Percentiles rank a stretch among this genome's conserved stretches.
Conservation (phyloP, 2,113 vertebrate genomes). For the Micronycteris hirsuta region DNA sequence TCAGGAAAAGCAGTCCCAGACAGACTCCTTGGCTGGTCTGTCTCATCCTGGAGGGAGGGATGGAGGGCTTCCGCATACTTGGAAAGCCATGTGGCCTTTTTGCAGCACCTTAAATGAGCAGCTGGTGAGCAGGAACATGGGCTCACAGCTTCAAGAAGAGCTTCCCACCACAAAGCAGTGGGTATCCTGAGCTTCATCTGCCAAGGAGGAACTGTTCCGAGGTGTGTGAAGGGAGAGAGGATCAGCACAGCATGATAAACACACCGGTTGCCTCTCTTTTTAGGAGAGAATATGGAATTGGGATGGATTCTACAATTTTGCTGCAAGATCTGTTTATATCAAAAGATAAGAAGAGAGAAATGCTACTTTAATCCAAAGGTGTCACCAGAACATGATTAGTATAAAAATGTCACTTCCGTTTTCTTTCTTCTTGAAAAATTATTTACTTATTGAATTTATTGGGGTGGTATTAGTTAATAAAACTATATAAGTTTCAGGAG, state of each 20-base stretch:
- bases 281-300: neutral
- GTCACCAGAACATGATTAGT: conserved; percentile 24
- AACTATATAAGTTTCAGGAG: too few species aligned
- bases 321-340: neutral
- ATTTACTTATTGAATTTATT: too few species aligned
- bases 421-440: too few species aligned
- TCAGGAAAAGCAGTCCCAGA: neutral
- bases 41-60: neutral
- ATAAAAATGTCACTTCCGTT: conserved; percentile 49
- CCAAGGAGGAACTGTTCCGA: neutral
- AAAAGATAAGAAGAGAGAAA: neutral
- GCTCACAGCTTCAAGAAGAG: neutral
- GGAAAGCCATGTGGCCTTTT: neutral
- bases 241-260: neutral
- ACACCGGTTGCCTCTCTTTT: neutral
- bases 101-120: neutral
- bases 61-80: neutral
- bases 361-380: conserved; percentile 23
- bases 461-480: too few species aligned
- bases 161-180: neutral
- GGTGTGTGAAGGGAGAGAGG: neutral
- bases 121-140: neutral
- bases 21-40: neutral
- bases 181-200: neutral
- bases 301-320: neutral